Base-by-base conservation (phyloP, 2,888 invertebrate species). In the Scelioninae gen. 2 region DNA sequence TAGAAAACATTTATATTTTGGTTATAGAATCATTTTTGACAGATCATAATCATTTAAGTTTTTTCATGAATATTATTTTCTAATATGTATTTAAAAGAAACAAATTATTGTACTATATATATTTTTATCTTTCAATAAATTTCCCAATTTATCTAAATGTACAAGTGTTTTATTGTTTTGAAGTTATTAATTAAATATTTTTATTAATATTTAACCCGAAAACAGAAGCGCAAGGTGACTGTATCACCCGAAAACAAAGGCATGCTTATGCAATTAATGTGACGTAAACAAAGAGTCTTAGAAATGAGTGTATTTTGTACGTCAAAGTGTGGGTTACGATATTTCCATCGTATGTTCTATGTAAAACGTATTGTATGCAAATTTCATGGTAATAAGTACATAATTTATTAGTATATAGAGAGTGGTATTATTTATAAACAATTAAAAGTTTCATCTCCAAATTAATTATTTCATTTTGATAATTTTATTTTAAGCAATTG, bases 61-160 rank as follows among this genome's bases (percentile, higher is more conserved):
- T 19, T 72, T 64, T 78, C 60, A 77, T 67, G 73, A 72, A 76
- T 67, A 2, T 76, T 76, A 70, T 70, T 79, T 75, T 73, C 77
- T 76, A 53, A 77, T 78, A 75, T 77, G 77, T 76, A 80, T 77
- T 78, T 74, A 74, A 37, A 63, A 25, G 10, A 50, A 58, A 35
- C 78, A 77, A 75, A 80, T 79, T 78, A 75, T 73, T 77, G 74
- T 74, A 82, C 76, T 78, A 81, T 82, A 82, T 80, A 81, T 82
- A 82, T 82, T 81, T 80, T 82, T 81, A 78, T 80, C 79, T 81
- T 81, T 81, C 80, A 83, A 82, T 77, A 78, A 79, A 77, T 77
- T 78, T 78, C 74, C 72, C 78, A 78, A 69, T 78, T 77, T 77
- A 61, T 76, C 64, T 72, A 72, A 5, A 60, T 39, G 50, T 58